A percentile compares a stretch with the other conserved stretches of the same genome.
phyloP scores from a whole-genome alignment of 2,888 invertebrate species.

The Eristalis arbustorum region DNA sequence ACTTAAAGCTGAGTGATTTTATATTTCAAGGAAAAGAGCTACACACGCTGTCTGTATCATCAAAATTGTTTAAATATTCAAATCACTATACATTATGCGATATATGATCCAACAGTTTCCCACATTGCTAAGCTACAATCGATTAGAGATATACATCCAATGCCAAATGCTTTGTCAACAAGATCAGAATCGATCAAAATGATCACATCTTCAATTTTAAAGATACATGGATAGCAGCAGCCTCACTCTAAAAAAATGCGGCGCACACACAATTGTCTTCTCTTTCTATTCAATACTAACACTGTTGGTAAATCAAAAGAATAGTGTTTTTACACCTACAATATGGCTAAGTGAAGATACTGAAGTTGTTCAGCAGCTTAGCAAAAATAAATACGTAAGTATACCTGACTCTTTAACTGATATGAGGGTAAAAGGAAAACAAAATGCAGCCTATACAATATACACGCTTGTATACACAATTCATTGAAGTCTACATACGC shows the following conservation, averaged over 20 bases:
- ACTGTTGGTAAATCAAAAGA: neutral
- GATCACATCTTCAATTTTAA: constrained; percentile 63
- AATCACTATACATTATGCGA: constrained; percentile 29
- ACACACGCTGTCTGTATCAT: neutral
- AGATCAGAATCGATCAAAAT: constrained; percentile 59
- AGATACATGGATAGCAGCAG: constrained; percentile 56
- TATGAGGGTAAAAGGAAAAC: neutral
- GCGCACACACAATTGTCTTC: constrained; percentile 11
- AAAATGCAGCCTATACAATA: neutral
- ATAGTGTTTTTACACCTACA: constrained; percentile 4
- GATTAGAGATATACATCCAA: constrained; percentile 10
- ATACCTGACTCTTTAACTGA: neutral
- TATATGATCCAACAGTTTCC: neutral
- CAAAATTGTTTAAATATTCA: constrained; percentile 20
- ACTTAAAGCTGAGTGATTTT: neutral
- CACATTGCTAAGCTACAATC: constrained; percentile 45
- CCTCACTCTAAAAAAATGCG: constrained; percentile 63
- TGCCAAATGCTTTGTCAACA: constrained; percentile 55
- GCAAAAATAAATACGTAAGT: constrained; percentile 14
- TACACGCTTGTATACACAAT: neutral
- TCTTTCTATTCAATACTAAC: constrained; percentile 29
- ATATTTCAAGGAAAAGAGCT: neutral
- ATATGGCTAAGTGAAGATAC: neutral
- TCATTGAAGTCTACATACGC: neutral
- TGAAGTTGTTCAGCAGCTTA: constrained; percentile 38